Evolutionary conservation across 2,888 invertebrate genomes (phyloP), one percentile per base, ranked within the genome.

Genomic region (Meliscaeva auricollis): DNA sequence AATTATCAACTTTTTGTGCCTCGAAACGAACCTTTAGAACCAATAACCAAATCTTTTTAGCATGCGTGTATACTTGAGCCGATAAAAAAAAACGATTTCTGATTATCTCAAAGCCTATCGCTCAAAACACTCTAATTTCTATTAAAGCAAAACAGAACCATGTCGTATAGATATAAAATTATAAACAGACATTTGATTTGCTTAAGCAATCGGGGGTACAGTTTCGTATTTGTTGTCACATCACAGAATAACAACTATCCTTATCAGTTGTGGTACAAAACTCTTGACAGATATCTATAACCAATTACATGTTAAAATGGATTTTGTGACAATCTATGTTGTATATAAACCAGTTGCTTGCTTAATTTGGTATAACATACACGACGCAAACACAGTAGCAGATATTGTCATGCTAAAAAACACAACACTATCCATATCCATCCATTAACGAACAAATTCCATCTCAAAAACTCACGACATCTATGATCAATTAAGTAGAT

Each of bases 401-500:
- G 77, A 82, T 15, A 35, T 80, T 75, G 70, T 70, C 48, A 30
- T 48, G 70, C 50, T 22, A 38, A 38, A 38, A 38, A 38, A 38
- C 54, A 76, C 22, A 75, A 72, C 79, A 84, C 60, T 68, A 75
- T 72, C 75, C 20, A 76, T 60, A 75, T 75, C 84, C 15, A 79
- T 72, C 75, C 84, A 84, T 84, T 84, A 84, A 68, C 60, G 79
- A 79, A 84, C 72, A 76, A 79, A 84, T 84, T 80, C 79, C 84
- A 72, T 79, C 75, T 60, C 62, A 50, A 66, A 58, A 79, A 72
- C 64, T 79, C 70, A 76, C 76, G 79, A 84, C 84, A 84, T 76
- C 75, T 60, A 66, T 84, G 84, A 84, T 84, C 84, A 84, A 84
- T 84, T 84, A 76, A 84, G 66, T 26, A 79, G 84, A 84, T 84